These are phyloP conservation scores for Miichthys miiuy DNA, from an alignment of 2,797 vertebrate species.

Conservation along the genomic window DNA sequence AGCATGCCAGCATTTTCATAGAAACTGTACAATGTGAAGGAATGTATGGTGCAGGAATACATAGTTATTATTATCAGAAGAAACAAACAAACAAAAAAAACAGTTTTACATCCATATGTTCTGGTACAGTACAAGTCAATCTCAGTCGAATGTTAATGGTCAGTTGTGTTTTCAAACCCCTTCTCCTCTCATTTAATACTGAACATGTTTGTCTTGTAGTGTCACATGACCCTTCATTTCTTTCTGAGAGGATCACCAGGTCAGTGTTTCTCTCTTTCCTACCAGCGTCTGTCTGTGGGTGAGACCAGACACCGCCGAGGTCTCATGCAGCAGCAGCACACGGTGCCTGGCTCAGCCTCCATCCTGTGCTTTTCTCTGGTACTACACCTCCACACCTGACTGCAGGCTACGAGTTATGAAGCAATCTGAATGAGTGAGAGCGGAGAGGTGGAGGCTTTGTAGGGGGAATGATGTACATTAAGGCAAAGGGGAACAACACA, in stretches of 20 bases:
- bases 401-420: conserved; percentile 27
- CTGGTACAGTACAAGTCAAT: conserved; percentile 72
- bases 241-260: conserved; percentile 16
- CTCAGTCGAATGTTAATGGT: conserved; percentile 36
- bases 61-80: conserved; percentile 36
- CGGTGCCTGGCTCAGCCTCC: conserved; percentile 58
- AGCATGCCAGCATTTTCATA: conserved; percentile 82
- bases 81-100: conserved; percentile 27
- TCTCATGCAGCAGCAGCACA: conserved; percentile 70
- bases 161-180: conserved; percentile 41
- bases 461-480: conserved; percentile 59
- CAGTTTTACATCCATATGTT: conserved; percentile 72
- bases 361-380: conserved; percentile 50
- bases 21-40: conserved; percentile 82
- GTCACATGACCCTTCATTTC: conserved; percentile 27
- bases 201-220: conserved; percentile 41
- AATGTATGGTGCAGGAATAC: conserved; percentile 76
- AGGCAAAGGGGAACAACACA: conserved; percentile 65
- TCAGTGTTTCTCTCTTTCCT: conserved; percentile 24
- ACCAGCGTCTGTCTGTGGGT: conserved; percentile 7
- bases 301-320: conserved; percentile 60
- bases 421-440: conserved; percentile 7
- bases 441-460: not conserved
- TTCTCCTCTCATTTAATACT: conserved; percentile 39
- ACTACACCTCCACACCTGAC: conserved; percentile 35